Evolutionary conservation across 2,113 vertebrate species (phyloP), one percentile per base, ranked within the genome.

Genomic region (Cromileptes altivelis): DNA sequence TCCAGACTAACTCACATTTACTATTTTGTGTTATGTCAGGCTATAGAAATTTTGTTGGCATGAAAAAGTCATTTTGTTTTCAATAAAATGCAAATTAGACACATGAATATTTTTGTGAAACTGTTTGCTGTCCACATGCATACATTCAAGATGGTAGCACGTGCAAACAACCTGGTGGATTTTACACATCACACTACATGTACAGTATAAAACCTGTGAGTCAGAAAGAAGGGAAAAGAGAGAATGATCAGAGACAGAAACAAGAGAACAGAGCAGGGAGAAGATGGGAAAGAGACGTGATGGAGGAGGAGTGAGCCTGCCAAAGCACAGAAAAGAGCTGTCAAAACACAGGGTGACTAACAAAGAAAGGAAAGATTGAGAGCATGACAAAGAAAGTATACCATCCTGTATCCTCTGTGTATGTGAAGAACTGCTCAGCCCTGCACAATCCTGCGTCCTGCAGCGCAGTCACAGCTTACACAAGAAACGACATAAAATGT

Each of bases 291-390:
- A 57, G 37, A 60, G 50, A 56, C 21, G 3, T 2, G 13, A 49
- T 5, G 45, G 21, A 56, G 55, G 64, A 63, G 68, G 69, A 76
- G 14, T 37, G 74, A 63, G 27, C 2, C 8, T 50, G 14, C 1
- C 57, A 75, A 60, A 73, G 55, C 49, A 19, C 8, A 7, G 70
- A 74, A 18, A 57, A 19, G 0, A 57, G 69, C 30, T 77, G 71
- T 81, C 78, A 73, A 53, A 80, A 74, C 81, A 82, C 27, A 9
- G 30, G 14, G 7, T 67, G 56, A 52, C 4, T 5, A 47, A 80
- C 42, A 81, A 47, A 50, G 11, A 65, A 49, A 42, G 37, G 49
- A 60, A 58, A 18, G 49, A 70, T 4, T 21, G 2, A 71, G 52
- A 21, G 55, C 49, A 50, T 27, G 4, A 21, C 60, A 23, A 64